Conservation (phyloP, 2,888 invertebrate species). For the Melanostoma scalare region DNA sequence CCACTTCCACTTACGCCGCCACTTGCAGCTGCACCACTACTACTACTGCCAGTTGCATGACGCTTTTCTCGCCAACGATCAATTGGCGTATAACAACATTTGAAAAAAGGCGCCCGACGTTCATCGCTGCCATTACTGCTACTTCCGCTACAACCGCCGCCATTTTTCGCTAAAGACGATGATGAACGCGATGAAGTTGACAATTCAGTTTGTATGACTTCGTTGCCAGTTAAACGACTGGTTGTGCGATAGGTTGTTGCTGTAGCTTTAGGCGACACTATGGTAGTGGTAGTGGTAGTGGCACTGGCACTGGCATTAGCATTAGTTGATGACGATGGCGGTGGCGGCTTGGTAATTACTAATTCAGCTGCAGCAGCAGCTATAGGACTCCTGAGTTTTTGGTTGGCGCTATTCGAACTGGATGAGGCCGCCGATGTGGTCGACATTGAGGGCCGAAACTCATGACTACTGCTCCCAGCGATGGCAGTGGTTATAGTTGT, state of each 20-base stretch:
- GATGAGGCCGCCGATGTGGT: slow-evolving; percentile 76
- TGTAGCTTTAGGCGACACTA: slow-evolving; percentile 66
- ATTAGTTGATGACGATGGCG: slow-evolving; percentile 22
- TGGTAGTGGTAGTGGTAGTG: slow-evolving; percentile 21
- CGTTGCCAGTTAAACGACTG: slow-evolving; percentile 79
- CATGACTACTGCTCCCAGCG: slow-evolving; percentile 80
- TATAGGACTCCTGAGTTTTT: slow-evolving; percentile 64
- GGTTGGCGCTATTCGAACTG: slow-evolving; percentile 53
- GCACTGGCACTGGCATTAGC: background rate
- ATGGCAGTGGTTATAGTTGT: slow-evolving; percentile 82
- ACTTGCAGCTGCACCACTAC: slow-evolving; percentile 48
- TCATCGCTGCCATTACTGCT: slow-evolving; percentile 74
- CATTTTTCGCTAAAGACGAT: slow-evolving; percentile 75
- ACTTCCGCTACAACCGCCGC: slow-evolving; percentile 73
- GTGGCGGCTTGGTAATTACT: slow-evolving; percentile 75
- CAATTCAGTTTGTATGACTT: slow-evolving; percentile 79
- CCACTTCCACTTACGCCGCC: slow-evolving; percentile 42
- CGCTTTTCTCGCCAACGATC: slow-evolving; percentile 81
- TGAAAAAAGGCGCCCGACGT: slow-evolving; percentile 79
- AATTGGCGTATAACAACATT: slow-evolving; percentile 81
- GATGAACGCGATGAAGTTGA: slow-evolving; percentile 77
- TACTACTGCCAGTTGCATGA: slow-evolving; percentile 52
- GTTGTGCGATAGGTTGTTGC: slow-evolving; percentile 64
- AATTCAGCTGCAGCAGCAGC: slow-evolving; percentile 29
- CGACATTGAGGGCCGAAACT: slow-evolving; percentile 80